Base-by-base conservation (phyloP, 2,888 invertebrate species). In the Anthophora plumipes region DNA sequence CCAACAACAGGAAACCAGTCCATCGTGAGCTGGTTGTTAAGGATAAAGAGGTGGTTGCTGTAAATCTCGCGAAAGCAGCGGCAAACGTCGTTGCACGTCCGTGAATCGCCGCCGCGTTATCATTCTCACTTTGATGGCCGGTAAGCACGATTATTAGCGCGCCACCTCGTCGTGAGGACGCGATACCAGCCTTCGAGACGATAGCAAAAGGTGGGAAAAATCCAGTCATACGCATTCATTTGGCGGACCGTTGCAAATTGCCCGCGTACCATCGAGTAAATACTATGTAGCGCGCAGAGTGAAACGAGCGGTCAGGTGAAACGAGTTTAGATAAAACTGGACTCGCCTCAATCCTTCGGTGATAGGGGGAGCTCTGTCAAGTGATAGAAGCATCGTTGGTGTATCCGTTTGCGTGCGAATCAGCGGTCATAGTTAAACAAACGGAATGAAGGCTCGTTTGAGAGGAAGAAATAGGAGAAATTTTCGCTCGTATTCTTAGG, bases 21-120 rank as follows among this genome's bases (percentile, higher is more conserved):
- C 67, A 69, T 77, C 74, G 31, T 70, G 54, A 76, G 81, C 83
- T 67, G 83, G 81, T 85, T 77, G 87, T 87, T 87, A 85, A 77
- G 85, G 85, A 87, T 86, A 86, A 86, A 86, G 84, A 83, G 87
- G 68, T 66, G 70, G 83, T 82, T 87, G 82, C 64, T 75, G 80
- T 87, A 87, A 87, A 85, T 86, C 85, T 85, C 60, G 37, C 68
- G 68, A 68, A 80, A 83, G 66, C 70, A 63, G 75, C 67, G 55
- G 37, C 57, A 17, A 64, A 54, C 76, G 68, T 43, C 74, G 70
- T 86, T 85, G 79, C 43, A 79, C 61, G 57, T 39, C n/a, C 66
- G 57, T 46, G 75, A 63, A 80, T 64, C 59, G 59, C 73, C 55
- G 72, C 60, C 74, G 64, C 82, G 84, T 84, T 85, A 86, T 86